phyloP scores from a whole-genome alignment of 2,797 vertebrate genomes.

The Allobates femoralis region DNA sequence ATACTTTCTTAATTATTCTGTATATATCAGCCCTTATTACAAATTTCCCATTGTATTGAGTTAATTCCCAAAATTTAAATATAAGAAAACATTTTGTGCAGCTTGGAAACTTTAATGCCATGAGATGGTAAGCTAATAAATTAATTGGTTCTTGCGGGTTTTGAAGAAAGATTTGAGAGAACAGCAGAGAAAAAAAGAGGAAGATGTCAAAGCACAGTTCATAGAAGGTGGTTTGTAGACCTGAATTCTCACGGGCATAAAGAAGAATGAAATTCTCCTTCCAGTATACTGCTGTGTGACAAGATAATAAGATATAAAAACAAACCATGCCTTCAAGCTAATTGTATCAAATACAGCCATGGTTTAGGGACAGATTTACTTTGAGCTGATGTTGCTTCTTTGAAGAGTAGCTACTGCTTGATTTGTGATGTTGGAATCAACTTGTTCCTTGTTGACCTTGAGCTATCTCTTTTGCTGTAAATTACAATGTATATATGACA shows the following conservation, averaged over 20 bases:
- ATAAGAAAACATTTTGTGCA: background rate
- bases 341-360: background rate
- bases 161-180: background rate
- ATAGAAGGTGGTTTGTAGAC: background rate
- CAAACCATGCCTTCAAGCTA: background rate
- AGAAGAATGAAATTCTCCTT: background rate
- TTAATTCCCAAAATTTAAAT: background rate
- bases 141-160: conserved; percentile 8
- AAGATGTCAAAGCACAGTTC: conserved; percentile 1
- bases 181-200: background rate
- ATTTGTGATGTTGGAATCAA: background rate
- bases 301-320: conserved; percentile 53
- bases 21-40: background rate
- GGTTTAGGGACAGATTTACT: background rate
- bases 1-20: background rate
- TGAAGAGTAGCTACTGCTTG: background rate
- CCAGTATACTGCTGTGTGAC: background rate
- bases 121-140: background rate
- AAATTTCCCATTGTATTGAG: background rate
- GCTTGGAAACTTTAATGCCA: background rate
- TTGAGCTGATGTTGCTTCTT: background rate
- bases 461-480: background rate
- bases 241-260: background rate
- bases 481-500: background rate
- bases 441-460: background rate